Conservation (phyloP, 1,140 invertebrate species). For the Drosophila punjabiensis region DNA sequence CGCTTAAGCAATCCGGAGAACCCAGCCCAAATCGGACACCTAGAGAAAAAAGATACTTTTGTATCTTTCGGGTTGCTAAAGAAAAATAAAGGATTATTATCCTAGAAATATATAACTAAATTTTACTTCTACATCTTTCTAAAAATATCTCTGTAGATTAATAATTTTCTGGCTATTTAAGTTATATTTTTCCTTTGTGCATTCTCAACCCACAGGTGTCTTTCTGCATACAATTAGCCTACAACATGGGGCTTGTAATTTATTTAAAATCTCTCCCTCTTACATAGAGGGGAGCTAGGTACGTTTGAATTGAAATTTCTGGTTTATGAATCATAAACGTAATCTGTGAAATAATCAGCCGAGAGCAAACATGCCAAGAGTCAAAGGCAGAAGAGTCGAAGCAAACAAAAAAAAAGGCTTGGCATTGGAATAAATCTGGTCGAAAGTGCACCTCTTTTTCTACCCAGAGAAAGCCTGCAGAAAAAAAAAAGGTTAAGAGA, state of each 20-base stretch:
- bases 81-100: not conserved
- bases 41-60: slow-evolving; percentile 1
- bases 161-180: not conserved
- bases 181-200: not conserved
- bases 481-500: slow-evolving; percentile 7
- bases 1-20: slow-evolving; percentile 46
- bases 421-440: slow-evolving; percentile 50
- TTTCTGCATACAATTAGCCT: slow-evolving; percentile 78
- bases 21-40: slow-evolving; percentile 63
- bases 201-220: slow-evolving; percentile 52
- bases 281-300: not conserved
- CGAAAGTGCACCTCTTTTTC: slow-evolving; percentile 18
- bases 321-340: slow-evolving; percentile 75
- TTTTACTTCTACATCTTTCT: not conserved
- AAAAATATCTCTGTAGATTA: not conserved
- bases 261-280: slow-evolving; percentile 61
- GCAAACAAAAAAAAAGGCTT: slow-evolving; percentile 51
- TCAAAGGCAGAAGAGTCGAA: slow-evolving; percentile 40
- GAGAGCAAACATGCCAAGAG: slow-evolving; percentile 60
- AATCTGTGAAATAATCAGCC: slow-evolving; percentile 73
- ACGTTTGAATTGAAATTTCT: slow-evolving; percentile 59
- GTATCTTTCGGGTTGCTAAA: not conserved
- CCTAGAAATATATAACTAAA: not conserved
- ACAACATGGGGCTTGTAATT: slow-evolving; percentile 67
- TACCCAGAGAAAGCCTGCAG: slow-evolving; percentile 15